Evolutionary conservation across 2,888 invertebrate species (phyloP).

Genomic region (Pterostichus niger): DNA sequence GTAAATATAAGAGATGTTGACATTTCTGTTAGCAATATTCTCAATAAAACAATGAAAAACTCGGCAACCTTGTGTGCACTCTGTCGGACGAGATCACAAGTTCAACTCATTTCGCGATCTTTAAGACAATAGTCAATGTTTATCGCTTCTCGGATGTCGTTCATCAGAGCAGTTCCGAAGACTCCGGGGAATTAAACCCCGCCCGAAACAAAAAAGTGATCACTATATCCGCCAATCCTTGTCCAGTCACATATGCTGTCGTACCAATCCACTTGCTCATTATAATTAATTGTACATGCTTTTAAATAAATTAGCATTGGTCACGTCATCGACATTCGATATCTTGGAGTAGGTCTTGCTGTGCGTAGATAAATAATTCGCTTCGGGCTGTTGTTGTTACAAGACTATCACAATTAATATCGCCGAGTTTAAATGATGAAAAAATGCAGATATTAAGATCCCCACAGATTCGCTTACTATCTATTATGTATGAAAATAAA

Average conservation of each 20-base stretch:
- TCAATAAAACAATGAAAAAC: neutral
- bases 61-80: conserved; percentile 6
- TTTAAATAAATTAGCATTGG: conserved; percentile 53
- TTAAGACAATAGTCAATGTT: conserved; percentile 40
- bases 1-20: too few relatives aligned
- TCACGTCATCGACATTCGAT: conserved; percentile 32
- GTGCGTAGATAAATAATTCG: conserved; percentile 2
- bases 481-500: neutral
- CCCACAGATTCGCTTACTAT: neutral
- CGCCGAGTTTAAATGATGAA: neutral
- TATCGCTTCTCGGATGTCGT: conserved; percentile 47
- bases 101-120: conserved; percentile 13
- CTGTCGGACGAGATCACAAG: conserved; percentile 5
- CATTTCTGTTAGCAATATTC: too few relatives aligned
- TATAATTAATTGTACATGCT: conserved; percentile 48
- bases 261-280: conserved; percentile 51
- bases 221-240: conserved; percentile 39
- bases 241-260: neutral
- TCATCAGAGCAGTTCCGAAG: neutral
- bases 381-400: neutral
- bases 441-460: neutral
- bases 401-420: neutral
- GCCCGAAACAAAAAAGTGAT: conserved; percentile 53
- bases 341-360: neutral
- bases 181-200: conserved; percentile 34